Percentiles rank a stretch among this genome's conserved stretches.
phyloP scores from a whole-genome alignment of 1,140 invertebrate species.

The Thaumetopoea pityocampa region DNA sequence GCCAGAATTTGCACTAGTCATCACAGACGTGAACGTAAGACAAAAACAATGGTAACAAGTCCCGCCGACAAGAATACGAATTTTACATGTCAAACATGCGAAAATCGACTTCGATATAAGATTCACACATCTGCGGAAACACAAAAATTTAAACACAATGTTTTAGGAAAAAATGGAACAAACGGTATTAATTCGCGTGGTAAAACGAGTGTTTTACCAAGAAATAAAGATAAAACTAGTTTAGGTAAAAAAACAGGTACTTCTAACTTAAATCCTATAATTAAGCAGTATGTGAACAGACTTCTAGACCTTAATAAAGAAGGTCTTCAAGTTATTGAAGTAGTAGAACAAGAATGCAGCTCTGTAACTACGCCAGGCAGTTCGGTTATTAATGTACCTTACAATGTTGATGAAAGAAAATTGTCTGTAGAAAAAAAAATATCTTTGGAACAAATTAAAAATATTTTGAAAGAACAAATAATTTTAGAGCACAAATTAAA shows the following conservation, averaged over 20 bases:
- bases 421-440: conserved; percentile 35
- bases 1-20: conserved; percentile 2
- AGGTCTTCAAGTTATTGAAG: conserved; percentile 69
- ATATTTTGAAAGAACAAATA: conserved; percentile 47
- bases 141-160: not conserved
- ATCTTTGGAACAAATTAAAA: conserved; percentile 60
- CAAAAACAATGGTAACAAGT: not conserved
- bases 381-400: conserved; percentile 67
- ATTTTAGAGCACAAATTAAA: conserved; percentile 28
- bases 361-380: conserved; percentile 72
- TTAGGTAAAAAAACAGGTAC: conserved; percentile 15
- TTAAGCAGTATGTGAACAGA: conserved; percentile 72
- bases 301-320: conserved; percentile 70
- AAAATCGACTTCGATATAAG: not conserved
- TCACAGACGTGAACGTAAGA: not conserved
- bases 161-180: too few relatives aligned
- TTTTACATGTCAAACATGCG: conserved; percentile 1
- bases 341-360: conserved; percentile 71
- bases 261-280: conserved; percentile 38
- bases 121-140: not conserved
- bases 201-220: not conserved
- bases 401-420: conserved; percentile 37
- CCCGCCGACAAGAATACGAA: too few relatives aligned
- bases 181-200: not conserved
- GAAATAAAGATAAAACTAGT: conserved; percentile 2